These are phyloP conservation scores for Polydrusus tereticollis DNA, from an alignment of 2,888 invertebrate genomes.

Conservation along the genomic window DNA sequence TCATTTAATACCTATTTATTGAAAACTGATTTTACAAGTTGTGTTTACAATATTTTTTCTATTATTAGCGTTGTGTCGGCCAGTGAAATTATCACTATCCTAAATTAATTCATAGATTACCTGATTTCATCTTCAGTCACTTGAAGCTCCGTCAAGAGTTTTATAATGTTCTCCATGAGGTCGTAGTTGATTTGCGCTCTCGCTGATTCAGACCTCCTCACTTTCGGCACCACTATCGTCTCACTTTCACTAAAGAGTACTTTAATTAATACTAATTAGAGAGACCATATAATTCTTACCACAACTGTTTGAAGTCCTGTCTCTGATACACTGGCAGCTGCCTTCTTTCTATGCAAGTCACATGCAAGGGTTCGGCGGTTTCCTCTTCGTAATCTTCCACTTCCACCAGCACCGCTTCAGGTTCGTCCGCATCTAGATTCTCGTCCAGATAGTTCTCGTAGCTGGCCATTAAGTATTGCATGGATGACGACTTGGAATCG, in stretches of 20 bases:
- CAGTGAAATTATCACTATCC: no score
- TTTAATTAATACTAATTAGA: background rate
- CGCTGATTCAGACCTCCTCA: slow-evolving; percentile 62
- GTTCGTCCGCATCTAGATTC: slow-evolving; percentile 65
- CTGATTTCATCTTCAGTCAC: slow-evolving; percentile 65
- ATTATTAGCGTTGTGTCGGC: no score
- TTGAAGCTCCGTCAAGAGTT: slow-evolving; percentile 65
- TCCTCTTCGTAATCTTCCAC: slow-evolving; percentile 85
- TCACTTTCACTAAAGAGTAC: slow-evolving; percentile 62
- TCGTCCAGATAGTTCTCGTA: slow-evolving; percentile 54
- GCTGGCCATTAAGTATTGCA: slow-evolving; percentile 52
- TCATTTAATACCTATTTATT: no score
- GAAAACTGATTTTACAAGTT: no score
- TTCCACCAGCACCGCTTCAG: slow-evolving; percentile 84
- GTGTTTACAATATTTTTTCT: no score
- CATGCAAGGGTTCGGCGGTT: slow-evolving; percentile 80
- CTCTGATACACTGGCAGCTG: slow-evolving; percentile 81
- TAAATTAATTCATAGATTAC: background rate
- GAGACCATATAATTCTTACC: slow-evolving; percentile 62
- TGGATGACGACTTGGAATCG: slow-evolving; percentile 60
- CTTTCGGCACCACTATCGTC: slow-evolving; percentile 62
- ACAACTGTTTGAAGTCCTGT: slow-evolving; percentile 73
- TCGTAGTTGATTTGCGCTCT: slow-evolving; percentile 68
- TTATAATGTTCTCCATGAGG: slow-evolving; percentile 68
- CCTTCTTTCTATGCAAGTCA: slow-evolving; percentile 77